Base-by-base conservation (phyloP, 2,888 invertebrate genomes). In the Pterostichus niger region DNA sequence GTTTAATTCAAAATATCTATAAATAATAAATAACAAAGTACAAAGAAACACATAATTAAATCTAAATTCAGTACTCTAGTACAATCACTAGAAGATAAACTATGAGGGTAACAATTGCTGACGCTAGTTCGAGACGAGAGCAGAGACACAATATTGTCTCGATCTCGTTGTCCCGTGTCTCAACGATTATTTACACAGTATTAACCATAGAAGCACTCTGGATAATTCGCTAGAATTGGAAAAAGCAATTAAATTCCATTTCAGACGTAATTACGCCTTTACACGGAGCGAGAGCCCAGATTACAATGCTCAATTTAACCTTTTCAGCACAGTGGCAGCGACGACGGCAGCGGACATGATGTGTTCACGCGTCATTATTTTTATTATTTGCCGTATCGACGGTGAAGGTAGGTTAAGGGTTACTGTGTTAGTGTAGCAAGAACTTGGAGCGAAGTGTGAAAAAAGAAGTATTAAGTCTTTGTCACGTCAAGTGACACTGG, bases 281-380 rank as follows among this genome's bases (percentile, higher is more conserved):
- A 77, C 79, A 84, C 82, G 84, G 81, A 83, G 78, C 71, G 73
- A 7, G 46, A 78, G 83, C 49, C 75, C 75, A 78, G 84, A 85
- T 85, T 83, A 84, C 84, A 84, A 85, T 83, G 84, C 85, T 84
- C 84, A 85, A 85, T 85, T 85, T 84, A 85, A 85, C 84, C 85
- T 84, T 84, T 84, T 85, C 84, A 84, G 52, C 49, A 35, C 40
- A 17, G 64, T 31, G 33, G 33, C 17, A 40, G 73, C 68, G 68
- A 40, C 9, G 40, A 40, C 17, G 46, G 44, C n/a, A 15, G 10
- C 59, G 31, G 56, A 52, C 68, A 76, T 81, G 83, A 79, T 80
- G 59, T 83, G 75, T 75, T 75, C 75, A 75, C 75, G 75, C 49
- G 52, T 80, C 83, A 82, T 84, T 82, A 84, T 82, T 81, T 84